These are phyloP conservation scores for Lasius fuliginosus DNA, from an alignment of 2,888 invertebrate genomes.

Conservation along the genomic window DNA sequence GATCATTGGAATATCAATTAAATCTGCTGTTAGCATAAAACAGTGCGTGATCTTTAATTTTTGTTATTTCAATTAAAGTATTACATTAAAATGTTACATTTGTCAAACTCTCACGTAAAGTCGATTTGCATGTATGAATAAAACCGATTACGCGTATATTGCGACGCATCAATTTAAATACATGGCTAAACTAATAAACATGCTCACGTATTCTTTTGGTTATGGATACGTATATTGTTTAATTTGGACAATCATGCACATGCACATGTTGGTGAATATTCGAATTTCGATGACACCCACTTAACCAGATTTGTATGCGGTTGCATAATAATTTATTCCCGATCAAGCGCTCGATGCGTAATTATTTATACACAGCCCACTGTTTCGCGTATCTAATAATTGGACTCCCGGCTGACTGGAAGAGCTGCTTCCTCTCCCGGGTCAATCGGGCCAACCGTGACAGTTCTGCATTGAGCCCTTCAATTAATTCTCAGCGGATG, in stretches of 20 bases:
- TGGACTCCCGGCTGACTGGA: constrained; percentile 45
- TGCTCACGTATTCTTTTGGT: constrained; percentile 36
- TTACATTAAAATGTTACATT: constrained; percentile 31
- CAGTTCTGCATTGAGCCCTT: constrained; percentile 55
- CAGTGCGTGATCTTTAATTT: neutral
- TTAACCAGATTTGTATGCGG: constrained; percentile 49
- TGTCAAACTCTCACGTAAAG: constrained; percentile 42
- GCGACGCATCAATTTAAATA: constrained; percentile 40
- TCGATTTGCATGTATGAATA: constrained; percentile 48
- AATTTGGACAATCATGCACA: constrained; percentile 41
- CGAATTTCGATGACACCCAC: constrained; percentile 42
- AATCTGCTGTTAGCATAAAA: neutral
- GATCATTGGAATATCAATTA: constrained; percentile 17
- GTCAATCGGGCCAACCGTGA: constrained; percentile 48
- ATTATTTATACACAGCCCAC: constrained; percentile 43
- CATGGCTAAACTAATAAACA: constrained; percentile 41
- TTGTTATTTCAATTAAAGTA: constrained; percentile 1
- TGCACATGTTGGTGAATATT: neutral
- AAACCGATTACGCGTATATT: constrained; percentile 41
- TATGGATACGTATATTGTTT: constrained; percentile 31
- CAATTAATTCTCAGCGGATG: constrained; percentile 66
- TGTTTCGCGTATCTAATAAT: constrained; percentile 42
- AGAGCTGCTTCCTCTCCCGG: constrained; percentile 35
- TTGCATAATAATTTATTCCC: constrained; percentile 52
- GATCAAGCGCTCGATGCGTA: constrained; percentile 19